Evolutionary conservation across 2,888 invertebrate species (phyloP).

Genomic region (Petrolisthes manimaculis): DNA sequence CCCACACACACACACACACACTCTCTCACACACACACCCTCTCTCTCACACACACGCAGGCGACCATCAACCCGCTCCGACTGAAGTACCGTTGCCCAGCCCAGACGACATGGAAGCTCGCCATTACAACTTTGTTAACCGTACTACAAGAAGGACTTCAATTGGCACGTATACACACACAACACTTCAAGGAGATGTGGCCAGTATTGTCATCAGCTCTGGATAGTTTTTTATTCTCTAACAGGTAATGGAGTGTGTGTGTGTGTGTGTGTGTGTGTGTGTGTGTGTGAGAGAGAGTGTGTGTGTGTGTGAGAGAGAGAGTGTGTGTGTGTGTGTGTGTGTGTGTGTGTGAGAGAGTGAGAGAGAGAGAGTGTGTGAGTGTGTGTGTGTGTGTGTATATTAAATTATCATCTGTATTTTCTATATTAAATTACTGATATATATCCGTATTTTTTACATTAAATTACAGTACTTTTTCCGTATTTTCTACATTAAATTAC

Average conservation of each 20-base stretch:
- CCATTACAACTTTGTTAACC: conserved; percentile 81
- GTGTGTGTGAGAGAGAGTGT: no score
- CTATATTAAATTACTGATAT: no score
- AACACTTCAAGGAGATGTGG: conserved; percentile 75
- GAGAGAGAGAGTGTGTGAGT: no score
- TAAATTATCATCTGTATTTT: no score
- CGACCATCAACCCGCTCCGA: conserved; percentile 79
- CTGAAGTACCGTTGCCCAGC: conserved; percentile 86
- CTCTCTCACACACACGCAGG: conserved; percentile 24
- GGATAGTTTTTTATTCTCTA: conserved; percentile 92
- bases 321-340: no score
- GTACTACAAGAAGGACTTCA: conserved; percentile 88
- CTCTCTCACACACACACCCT: neutral
- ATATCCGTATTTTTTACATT: no score
- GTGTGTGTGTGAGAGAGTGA: no score
- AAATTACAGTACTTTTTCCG: no score
- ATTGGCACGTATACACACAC: conserved; percentile 80
- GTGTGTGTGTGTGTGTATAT: no score
- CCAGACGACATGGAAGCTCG: conserved; percentile 85
- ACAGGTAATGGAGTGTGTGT: conserved; percentile 76
- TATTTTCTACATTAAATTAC: no score
- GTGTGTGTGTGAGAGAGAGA: no score
- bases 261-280: no score
- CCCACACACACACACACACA: neutral
- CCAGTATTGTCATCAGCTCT: conserved; percentile 74